phyloP scores from a whole-genome alignment of 1,140 invertebrate genomes.

The Pomacea maculata region DNA sequence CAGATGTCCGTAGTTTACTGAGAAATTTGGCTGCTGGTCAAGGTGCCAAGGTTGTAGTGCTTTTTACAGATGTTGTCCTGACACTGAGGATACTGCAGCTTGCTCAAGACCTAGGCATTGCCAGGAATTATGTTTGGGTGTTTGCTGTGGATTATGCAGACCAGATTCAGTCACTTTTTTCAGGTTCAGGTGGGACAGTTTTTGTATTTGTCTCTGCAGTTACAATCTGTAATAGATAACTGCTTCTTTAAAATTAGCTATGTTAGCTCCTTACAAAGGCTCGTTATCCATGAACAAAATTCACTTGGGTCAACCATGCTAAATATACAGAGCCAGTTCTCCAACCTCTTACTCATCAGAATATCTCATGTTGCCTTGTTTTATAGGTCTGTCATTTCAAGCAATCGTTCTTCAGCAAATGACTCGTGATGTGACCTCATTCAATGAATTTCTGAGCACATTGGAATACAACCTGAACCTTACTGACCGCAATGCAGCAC shows the following conservation, averaged over 20 bases:
- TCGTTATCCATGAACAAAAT: too few relatives aligned
- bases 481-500: constrained; percentile 39
- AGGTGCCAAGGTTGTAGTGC: constrained; percentile 47
- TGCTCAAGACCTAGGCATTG: constrained; percentile 35
- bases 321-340: too few relatives aligned
- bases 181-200: too few relatives aligned
- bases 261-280: too few relatives aligned
- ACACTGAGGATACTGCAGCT: constrained; percentile 40
- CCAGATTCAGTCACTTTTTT: too few relatives aligned
- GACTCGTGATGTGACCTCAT: constrained; percentile 64
- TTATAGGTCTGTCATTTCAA: constrained; percentile 5
- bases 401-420: constrained; percentile 7
- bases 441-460: constrained; percentile 50
- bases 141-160: constrained; percentile 31
- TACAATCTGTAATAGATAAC: too few relatives aligned
- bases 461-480: constrained; percentile 36
- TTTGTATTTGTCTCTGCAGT: too few relatives aligned
- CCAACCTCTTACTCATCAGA: too few relatives aligned
- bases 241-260: too few relatives aligned
- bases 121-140: constrained; percentile 43
- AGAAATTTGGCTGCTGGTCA: constrained; percentile 23
- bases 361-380: background rate
- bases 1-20: constrained; percentile 32
- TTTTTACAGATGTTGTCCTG: constrained; percentile 34
- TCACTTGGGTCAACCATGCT: too few relatives aligned